Base-by-base conservation (phyloP, 2,888 invertebrate species). In the Anagyrus pseudococci region DNA sequence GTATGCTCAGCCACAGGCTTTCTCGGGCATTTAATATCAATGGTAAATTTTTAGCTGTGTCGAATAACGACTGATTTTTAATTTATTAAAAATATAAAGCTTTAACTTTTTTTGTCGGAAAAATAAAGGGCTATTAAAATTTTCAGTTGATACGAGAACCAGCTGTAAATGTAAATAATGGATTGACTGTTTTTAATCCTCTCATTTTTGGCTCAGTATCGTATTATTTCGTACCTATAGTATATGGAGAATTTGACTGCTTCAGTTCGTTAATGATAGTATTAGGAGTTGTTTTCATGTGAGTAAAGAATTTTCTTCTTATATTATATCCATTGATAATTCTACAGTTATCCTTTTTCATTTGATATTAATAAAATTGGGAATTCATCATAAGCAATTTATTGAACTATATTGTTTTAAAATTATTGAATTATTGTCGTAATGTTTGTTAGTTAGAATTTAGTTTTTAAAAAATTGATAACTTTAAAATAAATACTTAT, bases 181-280 rank as follows among this genome's bases (percentile, higher is more conserved):
- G 80, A 56, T 61, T 77, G 50, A 75, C 78, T n/a, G 75, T 76
- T 48, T 80, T 69, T 67, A 82, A 79, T 70, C 80, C 76, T 47
- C 64, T 75, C 43, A 72, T 77, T 58, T 74, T 75, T 26, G 80
- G 78, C 2, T 69, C 70, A 0, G 68, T 78, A 25, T 77, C 79
- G 4, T 75, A 73, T 57, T 54, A 56, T 6, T 48, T 76, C n/a
- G 61, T 72, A 37, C 77, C 77, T 15, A 65, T 61, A 17, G 23
- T 71, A 41, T 77, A 77, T 50, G 75, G 75, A 10, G 48, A 65
- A 3, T 72, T 76, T 54, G 77, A 79, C 48, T 63, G 72, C n/a
- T 74, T 77, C 25, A 72, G 73, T 22, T 58, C 70, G 4, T 59
- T 75, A 8, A 62, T 75, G 15, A 67, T 73, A 22, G 58, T 76